These are phyloP conservation scores for Tragelaphus imberbis DNA, from an alignment of 2,113 vertebrate genomes.

Conservation along the genomic window DNA sequence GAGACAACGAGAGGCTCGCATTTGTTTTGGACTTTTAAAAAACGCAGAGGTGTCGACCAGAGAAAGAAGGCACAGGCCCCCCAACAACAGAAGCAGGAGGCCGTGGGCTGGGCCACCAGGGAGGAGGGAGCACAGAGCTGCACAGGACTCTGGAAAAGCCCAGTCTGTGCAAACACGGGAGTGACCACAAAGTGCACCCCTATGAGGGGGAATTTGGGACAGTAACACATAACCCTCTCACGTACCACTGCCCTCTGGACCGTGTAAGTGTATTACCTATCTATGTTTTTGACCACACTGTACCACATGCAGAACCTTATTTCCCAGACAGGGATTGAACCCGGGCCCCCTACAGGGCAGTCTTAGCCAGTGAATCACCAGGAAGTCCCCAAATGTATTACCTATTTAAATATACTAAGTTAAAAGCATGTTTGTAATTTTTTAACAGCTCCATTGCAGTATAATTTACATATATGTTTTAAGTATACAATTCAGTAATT, in stretches of 20 bases:
- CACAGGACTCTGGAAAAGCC: background rate
- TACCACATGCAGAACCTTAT: background rate
- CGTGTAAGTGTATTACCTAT: accelerated
- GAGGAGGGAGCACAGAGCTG: background rate
- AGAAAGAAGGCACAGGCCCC: background rate
- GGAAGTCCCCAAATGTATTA: background rate
- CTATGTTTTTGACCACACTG: background rate
- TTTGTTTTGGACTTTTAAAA: background rate
- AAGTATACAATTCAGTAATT: background rate
- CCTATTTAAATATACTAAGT: background rate
- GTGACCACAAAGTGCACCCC: background rate
- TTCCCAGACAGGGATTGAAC: background rate
- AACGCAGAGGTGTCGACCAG: background rate
- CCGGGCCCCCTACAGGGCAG: background rate
- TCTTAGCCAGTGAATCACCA: background rate
- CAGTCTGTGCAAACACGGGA: background rate
- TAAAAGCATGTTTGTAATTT: background rate
- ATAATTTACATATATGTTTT: too few relatives aligned
- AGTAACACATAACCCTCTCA: background rate
- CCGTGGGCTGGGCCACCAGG: background rate
- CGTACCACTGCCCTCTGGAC: background rate
- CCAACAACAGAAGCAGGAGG: background rate
- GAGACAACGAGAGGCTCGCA: background rate
- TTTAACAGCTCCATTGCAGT: background rate
- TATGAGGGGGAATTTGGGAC: accelerated